Evolutionary conservation across 2,113 vertebrate species (phyloP).

Genomic region (Nerophis lumbriciformis): DNA sequence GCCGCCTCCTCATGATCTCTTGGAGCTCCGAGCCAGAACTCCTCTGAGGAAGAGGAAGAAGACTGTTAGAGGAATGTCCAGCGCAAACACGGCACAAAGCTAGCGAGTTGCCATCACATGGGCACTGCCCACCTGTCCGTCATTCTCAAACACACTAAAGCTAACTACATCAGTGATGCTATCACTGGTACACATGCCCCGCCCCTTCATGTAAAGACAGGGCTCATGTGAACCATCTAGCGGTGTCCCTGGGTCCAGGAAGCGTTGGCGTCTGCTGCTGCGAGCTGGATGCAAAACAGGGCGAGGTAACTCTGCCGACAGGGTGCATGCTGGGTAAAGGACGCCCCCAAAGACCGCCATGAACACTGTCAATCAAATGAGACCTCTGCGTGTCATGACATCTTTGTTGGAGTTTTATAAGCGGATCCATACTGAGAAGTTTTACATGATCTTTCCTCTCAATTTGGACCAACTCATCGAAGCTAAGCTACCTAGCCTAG

Average conservation of each 20-base stretch:
- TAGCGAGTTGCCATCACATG: too few relatives aligned
- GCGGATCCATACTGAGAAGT: background rate
- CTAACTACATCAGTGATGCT: background rate
- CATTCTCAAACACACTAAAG: background rate
- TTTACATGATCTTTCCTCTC: too few relatives aligned
- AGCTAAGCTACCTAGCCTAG: background rate
- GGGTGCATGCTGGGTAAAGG: slow-evolving; percentile 44
- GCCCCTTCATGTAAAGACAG: background rate
- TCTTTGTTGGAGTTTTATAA: background rate
- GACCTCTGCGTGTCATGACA: background rate
- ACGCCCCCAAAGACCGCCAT: slow-evolving; percentile 14
- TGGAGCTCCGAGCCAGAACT: slow-evolving; percentile 86
- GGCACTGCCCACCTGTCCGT: too few relatives aligned
- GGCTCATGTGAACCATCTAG: slow-evolving; percentile 7
- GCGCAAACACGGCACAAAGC: background rate
- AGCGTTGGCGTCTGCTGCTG: slow-evolving; percentile 1
- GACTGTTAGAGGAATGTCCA: background rate
- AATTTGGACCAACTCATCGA: background rate
- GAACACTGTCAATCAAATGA: background rate
- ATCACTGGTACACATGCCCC: background rate
- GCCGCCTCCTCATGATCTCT: slow-evolving; percentile 92
- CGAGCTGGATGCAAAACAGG: background rate
- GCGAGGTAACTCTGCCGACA: slow-evolving; percentile 10
- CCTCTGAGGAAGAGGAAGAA: slow-evolving; percentile 64
- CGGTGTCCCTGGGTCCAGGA: background rate